A percentile compares a stretch with the other conserved stretches of the same genome.
Evolutionary conservation across 2,888 invertebrate genomes (phyloP).

Genomic region (Kryphioiulus occultus): DNA sequence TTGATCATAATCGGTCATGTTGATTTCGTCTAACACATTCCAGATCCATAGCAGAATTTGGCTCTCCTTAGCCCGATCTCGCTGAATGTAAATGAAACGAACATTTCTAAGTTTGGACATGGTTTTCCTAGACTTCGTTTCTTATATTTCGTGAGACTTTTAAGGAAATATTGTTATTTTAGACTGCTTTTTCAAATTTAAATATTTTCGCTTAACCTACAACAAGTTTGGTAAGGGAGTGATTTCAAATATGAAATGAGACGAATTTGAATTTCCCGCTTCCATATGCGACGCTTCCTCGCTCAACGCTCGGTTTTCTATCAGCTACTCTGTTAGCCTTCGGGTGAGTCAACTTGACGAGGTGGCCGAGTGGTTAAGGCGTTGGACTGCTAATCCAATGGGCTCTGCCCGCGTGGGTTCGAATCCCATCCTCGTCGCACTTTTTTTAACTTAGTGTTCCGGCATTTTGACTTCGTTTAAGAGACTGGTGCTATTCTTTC

Average conservation of each 20-base stretch:
- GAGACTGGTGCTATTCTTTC: neutral
- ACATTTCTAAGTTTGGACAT: too few relatives aligned
- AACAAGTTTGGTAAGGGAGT: too few relatives aligned
- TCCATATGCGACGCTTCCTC: neutral
- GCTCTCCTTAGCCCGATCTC: constrained; percentile 57
- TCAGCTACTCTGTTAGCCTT: neutral
- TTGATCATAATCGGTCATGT: constrained; percentile 56
- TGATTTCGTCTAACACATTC: constrained; percentile 57
- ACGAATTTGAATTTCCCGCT: neutral
- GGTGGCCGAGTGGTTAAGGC: constrained; percentile 46
- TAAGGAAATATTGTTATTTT: too few relatives aligned
- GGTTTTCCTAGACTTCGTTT: too few relatives aligned
- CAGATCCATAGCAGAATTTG: constrained; percentile 58
- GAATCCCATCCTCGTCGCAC: constrained; percentile 41
- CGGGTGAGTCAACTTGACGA: constrained; percentile 15
- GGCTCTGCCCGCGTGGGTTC: constrained; percentile 40
- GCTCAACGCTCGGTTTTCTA: neutral
- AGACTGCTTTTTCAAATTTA: too few relatives aligned
- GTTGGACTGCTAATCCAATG: constrained; percentile 44
- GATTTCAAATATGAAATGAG: too few relatives aligned
- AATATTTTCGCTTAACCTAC: too few relatives aligned
- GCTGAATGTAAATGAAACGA: constrained; percentile 52
- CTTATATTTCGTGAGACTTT: too few relatives aligned
- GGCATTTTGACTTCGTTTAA: neutral
- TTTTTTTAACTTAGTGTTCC: neutral